phyloP scores from a whole-genome alignment of 2,113 vertebrate species.

The Alligator mississippiensis region DNA sequence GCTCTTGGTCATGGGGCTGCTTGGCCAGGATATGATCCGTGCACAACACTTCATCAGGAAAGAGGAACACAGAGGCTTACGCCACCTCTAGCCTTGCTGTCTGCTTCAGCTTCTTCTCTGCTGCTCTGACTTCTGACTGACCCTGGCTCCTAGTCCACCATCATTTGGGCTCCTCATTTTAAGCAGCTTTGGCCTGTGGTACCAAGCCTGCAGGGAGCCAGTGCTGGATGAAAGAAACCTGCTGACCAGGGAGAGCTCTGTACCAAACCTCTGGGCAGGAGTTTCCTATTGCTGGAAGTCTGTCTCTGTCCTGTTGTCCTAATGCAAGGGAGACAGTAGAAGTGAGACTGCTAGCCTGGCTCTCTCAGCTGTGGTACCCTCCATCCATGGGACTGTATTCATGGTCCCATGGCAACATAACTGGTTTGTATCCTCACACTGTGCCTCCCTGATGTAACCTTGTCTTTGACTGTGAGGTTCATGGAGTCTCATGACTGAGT shows the following conservation, averaged over 20 bases:
- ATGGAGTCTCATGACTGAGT: no score
- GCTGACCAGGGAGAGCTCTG: not conserved
- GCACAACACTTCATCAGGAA: not conserved
- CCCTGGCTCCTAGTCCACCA: not conserved
- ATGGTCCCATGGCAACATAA: not conserved
- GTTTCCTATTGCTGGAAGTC: not conserved
- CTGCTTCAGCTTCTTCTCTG: not conserved
- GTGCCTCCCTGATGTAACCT: no score
- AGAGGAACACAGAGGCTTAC: not conserved
- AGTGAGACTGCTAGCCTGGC: not conserved
- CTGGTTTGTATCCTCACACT: accelerated
- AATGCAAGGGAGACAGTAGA: not conserved
- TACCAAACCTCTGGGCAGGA: not conserved
- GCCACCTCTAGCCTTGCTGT: not conserved
- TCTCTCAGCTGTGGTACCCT: not conserved
- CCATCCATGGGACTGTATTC: accelerated
- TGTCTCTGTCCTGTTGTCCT: not conserved
- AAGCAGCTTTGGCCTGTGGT: not conserved
- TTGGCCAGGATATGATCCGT: not conserved
- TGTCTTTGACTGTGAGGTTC: not conserved
- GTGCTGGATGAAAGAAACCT: not conserved
- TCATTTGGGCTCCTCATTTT: not conserved
- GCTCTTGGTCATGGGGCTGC: not conserved
- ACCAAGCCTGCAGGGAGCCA: not conserved
- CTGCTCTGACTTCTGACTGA: not conserved